Conservation (phyloP, 2,113 vertebrate genomes). For the Taurulus bubalis region DNA sequence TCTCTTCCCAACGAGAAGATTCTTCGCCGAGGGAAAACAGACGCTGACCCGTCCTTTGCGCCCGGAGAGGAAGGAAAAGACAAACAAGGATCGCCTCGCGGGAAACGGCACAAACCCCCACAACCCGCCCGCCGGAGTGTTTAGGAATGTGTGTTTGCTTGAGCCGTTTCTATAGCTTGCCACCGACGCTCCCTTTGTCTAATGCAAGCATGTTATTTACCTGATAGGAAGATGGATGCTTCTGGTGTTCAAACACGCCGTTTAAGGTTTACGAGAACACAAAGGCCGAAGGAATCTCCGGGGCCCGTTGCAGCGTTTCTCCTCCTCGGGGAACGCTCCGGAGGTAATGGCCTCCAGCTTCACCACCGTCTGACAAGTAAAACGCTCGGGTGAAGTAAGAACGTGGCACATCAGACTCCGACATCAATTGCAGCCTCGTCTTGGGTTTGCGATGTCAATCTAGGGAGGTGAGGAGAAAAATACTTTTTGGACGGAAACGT, state of each 20-base stretch:
- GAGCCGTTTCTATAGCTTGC: constrained; percentile 24
- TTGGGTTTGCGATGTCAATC: constrained; percentile 42
- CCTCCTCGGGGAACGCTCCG: constrained; percentile 18
- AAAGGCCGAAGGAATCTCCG: constrained; percentile 25
- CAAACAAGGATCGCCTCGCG: constrained; percentile 34
- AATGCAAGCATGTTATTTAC: constrained; percentile 23
- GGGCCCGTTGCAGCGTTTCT: background rate
- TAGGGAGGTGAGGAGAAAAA: constrained; percentile 30
- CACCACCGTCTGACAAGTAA: constrained; percentile 14
- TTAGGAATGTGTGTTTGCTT: constrained; percentile 25
- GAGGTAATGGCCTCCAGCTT: constrained; percentile 30
- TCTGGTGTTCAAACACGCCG: background rate
- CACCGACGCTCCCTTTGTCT: no score
- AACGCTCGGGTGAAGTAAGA: constrained; percentile 14
- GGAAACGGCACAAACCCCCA: constrained; percentile 30
- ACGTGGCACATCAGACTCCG: constrained; percentile 9
- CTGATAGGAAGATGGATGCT: constrained; percentile 1
- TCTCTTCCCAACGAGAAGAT: constrained; percentile 11
- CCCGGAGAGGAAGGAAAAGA: constrained; percentile 40
- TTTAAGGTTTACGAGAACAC: background rate
- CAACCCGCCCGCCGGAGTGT: constrained; percentile 14
- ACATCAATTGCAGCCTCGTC: constrained; percentile 37
- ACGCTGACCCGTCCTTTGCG: constrained; percentile 62
- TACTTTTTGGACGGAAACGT: constrained; percentile 17
- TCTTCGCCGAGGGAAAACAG: constrained; percentile 51